Evolutionary conservation across 2,797 vertebrate genomes (phyloP), one percentile per base, ranked within the genome.

Genomic region (Microchirus variegatus): DNA sequence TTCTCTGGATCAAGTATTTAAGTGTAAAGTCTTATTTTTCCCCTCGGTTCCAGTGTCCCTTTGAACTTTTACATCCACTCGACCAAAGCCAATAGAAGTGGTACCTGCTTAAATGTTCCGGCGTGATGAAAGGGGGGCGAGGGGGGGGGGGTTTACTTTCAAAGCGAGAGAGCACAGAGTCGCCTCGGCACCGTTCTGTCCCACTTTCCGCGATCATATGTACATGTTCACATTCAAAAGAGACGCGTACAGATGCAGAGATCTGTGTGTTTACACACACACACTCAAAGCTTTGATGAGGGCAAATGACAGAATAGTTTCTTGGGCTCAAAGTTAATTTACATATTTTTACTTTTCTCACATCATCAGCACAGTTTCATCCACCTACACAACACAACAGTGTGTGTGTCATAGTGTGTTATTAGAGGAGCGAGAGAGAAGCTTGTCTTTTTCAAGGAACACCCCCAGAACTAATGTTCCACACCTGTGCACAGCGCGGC

Each of bases 401-500:
- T 53, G 62, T 53, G 37, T 75, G 75, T 86, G 84, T 81, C 78
- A 83, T 73, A 84, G 82, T 83, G 82, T 87, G 82, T 83, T 83
- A 87, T 87, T 87, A 89, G 72, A 81, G 83, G 67, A 67, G 78
- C 74, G 84, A 83, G 74, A 64, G 70, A 86, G 77, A 85, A 82
- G 79, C 72, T 90, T 81, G 86, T 92, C 91, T 92, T 92, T 87
- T 92, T 92, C 88, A 92, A 92, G 92, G 90, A 93, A 92, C 93
- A 91, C 92, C 91, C 92, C 91, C 92, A 93, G 91, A 93, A 93
- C 92, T 94, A 93, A 94, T 94, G 93, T 94, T 93, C 91, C 92
- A 92, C 93, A 94, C 93, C 93, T 94, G 93, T 93, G 93, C 91
- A 92, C 90, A 92, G 91, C 86, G 89, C 89, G 81, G 86, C 90